These are phyloP conservation scores for Sminthurinus aureus DNA, from an alignment of 2,888 invertebrate genomes.

Conservation along the genomic window DNA sequence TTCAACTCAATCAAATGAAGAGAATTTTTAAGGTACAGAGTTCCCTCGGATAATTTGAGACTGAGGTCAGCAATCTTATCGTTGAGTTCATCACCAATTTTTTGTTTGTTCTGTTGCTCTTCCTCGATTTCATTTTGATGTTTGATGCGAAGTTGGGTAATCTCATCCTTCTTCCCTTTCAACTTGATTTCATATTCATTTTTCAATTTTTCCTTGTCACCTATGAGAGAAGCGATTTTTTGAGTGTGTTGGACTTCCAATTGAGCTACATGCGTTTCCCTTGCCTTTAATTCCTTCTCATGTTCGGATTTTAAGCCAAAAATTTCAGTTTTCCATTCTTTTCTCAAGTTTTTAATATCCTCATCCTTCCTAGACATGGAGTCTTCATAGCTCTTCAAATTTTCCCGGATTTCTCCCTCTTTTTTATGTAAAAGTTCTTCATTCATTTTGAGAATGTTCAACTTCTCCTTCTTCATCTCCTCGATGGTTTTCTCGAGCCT, in stretches of 20 bases:
- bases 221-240: constrained; percentile 29
- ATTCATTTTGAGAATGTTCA: constrained; percentile 31
- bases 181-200: constrained; percentile 25
- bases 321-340: constrained; percentile 15
- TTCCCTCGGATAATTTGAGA: constrained; percentile 25
- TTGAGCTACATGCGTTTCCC: constrained; percentile 20
- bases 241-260: constrained; percentile 28
- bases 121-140: constrained; percentile 18
- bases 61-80: constrained; percentile 34
- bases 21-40: constrained; percentile 28
- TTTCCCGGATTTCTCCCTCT: constrained; percentile 21
- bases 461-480: constrained; percentile 41
- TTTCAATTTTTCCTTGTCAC: constrained; percentile 38
- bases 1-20: constrained; percentile 38
- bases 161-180: constrained; percentile 26
- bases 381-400: constrained; percentile 33
- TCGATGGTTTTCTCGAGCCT: constrained; percentile 34
- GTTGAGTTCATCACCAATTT: constrained; percentile 35
- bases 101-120: constrained; percentile 20
- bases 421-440: constrained; percentile 38
- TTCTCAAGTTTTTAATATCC: constrained; percentile 21
- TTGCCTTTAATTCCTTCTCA: constrained; percentile 21
- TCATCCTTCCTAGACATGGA: constrained; percentile 30
- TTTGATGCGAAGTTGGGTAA: background rate
- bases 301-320: constrained; percentile 23